Base-by-base conservation (phyloP, 2,888 invertebrate genomes). In the Macaria notata region DNA sequence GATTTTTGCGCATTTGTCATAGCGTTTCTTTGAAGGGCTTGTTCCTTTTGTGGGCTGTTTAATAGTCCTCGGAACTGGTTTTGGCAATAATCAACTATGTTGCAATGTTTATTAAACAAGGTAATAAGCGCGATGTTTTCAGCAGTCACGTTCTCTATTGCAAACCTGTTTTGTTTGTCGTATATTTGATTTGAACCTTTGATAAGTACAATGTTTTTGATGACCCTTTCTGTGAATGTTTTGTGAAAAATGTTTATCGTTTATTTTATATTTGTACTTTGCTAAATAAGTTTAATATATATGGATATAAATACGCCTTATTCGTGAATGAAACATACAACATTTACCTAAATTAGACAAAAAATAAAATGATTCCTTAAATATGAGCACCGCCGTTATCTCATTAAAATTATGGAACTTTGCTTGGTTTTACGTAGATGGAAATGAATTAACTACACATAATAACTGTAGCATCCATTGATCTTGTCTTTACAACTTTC, bases 61-160 rank as follows among this genome's bases (percentile, higher is more conserved):
- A 59, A 59, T 55, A 49, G 51, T 45, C 42, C 46, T 30, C 30
- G 41, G 46, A 79, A 88, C 88, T 63, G 73, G 84, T 87, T 87
- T 81, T 70, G 39, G 70, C 70, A 76, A 81, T 84, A 83, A 84
- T 84, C 82, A 83, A 88, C 88, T 87, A 73, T 85, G 88, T 89
- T 88, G 85, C 88, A 81, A 86, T 89, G 88, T 91, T 90, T 90
- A 89, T 88, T 88, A 88, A 88, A 88, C 89, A 88, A 81, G 84
- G 81, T 84, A 88, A 85, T 88, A 86, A 85, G 82, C 78, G 70
- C 75, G 76, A 73, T 80, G 76, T 74, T 73, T 71, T 76, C 69
- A 74, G 70, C 71, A 56, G 72, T 71, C 65, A 63, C 62, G 66
- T 72, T 69, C 67, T 70, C 62, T 73, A 65, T 53, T 61, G 29